Evolutionary conservation across 2,113 vertebrate species (phyloP), one percentile per base, ranked within the genome.

Genomic region (Otocyon megalotis): DNA sequence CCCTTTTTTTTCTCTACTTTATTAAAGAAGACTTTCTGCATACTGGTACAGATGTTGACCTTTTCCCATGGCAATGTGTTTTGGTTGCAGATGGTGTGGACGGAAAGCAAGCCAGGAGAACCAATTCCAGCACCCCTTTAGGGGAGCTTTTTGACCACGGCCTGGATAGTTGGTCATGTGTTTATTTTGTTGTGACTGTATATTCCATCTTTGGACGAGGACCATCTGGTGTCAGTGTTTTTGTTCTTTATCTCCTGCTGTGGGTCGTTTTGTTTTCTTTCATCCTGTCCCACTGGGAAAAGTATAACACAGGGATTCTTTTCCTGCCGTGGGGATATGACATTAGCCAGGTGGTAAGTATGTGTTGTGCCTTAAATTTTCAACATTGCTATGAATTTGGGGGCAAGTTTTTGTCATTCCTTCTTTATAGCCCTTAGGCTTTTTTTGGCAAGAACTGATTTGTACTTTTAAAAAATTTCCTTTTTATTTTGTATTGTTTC

Each of bases 311-410:
- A 0, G 99, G 99, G 6, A 99, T 99, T 98, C 99, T 99, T 98
- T 99, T 99, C 97, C 99, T 99, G 98, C 99, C 99, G 2, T 99
- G 99, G 99, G 99, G 99, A 60, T 99, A 99, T 97, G 99, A 99
- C 98, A 97, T 99, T 98, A 99, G 99, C 98, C 99, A 99, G 99
- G 99, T 99, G 99, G 99, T 99, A 93, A 99, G 99, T 98, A 62
- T 65, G 1, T 71, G 48, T 88, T 93, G 58, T 83, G 13, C 43
- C 24, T 3, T 16, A 35, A 9, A 60, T 80, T 94, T 91, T 88
- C 58, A 76, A 35, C 28, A 62, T 90, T 88, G 32, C 5, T 0
- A 32, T 90, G 53, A 56, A 50, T 65, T 93, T 30, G 6, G 37
- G 63, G 48, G 5, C 50, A 77, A 50, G 11, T 65, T 74, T 71